Evolutionary conservation across 2,797 vertebrate species (phyloP).

Genomic region (Meda fulgida): DNA sequence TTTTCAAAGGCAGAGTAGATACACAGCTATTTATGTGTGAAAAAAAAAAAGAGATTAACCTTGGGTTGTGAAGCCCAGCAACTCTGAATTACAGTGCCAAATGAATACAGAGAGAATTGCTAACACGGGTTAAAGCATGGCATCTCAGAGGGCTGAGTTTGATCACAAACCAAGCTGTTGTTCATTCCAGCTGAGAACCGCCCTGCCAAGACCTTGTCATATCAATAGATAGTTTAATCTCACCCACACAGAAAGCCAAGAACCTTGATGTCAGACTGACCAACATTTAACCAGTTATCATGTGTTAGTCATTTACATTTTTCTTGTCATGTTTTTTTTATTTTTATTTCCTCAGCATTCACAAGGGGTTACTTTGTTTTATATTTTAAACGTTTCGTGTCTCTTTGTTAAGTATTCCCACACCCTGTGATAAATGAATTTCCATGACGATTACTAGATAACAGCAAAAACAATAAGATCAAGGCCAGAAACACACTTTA

Average conservation of each 20-base stretch:
- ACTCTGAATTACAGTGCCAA: not conserved
- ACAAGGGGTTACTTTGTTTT: not conserved
- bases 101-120: not conserved
- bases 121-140: not conserved
- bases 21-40: not conserved
- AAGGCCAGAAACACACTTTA: not conserved
- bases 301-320: not conserved
- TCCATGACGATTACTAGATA: not conserved
- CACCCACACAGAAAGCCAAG: not conserved
- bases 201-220: not conserved
- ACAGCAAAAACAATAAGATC: not conserved
- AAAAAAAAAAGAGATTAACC: not conserved
- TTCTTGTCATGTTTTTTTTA: not conserved
- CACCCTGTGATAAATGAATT: not conserved
- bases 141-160: constrained; percentile 1
- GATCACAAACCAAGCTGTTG: not conserved
- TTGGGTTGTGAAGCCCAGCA: not conserved
- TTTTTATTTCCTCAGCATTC: not conserved
- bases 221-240: constrained; percentile 17
- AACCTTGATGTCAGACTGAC: not conserved
- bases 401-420: not conserved
- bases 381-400: not conserved
- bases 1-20: not conserved
- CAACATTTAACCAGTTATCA: not conserved
- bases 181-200: constrained; percentile 4